Evolutionary conservation across 2,113 vertebrate species (phyloP).

Genomic region (Chinchilla lanigera): DNA sequence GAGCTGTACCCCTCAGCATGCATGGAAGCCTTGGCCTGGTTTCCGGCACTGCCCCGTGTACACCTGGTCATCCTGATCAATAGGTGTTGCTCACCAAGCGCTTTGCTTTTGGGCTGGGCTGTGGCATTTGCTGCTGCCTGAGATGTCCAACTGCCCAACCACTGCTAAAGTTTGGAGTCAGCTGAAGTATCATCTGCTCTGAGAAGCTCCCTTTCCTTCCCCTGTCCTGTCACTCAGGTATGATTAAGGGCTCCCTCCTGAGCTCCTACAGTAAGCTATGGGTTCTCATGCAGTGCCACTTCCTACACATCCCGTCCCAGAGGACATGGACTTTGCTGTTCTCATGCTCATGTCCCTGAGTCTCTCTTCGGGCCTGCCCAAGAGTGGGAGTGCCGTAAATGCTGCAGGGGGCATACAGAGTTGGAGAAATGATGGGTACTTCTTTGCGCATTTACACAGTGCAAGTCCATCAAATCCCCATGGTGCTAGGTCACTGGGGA

Average conservation of each 20-base stretch:
- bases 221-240: not conserved
- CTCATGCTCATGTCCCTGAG: not conserved
- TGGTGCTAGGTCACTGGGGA: not conserved
- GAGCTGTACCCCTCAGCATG: not conserved
- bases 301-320: not conserved
- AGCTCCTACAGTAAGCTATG: not conserved
- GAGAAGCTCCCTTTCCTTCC: not conserved
- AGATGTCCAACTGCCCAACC: not conserved
- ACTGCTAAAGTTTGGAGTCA: not conserved
- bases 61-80: accelerated
- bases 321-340: not conserved
- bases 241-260: not conserved
- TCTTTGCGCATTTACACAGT: not conserved
- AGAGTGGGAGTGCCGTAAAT: accelerated
- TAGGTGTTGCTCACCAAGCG: accelerated
- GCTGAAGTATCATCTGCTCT: not conserved
- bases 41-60: accelerated
- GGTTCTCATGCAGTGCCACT: not conserved
- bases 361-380: not conserved
- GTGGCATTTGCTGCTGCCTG: not conserved
- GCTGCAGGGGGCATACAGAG: not conserved
- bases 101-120: not conserved
- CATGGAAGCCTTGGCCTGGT: not conserved
- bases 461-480: not conserved
- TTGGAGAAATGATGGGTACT: not conserved